Evolutionary conservation across 1,140 invertebrate genomes (phyloP).

Genomic region (Telenomus remus): DNA sequence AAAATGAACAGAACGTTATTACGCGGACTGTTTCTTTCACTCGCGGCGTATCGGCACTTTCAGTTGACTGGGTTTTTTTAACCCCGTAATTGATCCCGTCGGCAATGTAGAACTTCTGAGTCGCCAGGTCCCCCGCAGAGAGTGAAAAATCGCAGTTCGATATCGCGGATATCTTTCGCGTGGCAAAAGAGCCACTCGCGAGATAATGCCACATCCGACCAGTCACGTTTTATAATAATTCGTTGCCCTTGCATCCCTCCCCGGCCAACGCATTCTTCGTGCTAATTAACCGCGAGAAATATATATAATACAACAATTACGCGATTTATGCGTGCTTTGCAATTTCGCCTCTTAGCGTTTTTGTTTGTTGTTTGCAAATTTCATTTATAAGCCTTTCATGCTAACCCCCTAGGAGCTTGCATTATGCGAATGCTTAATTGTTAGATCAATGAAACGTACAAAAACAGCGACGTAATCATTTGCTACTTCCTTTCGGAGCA

Average conservation of each 20-base stretch:
- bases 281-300: conserved; percentile 57
- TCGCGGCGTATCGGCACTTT: conserved; percentile 25
- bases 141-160: conserved; percentile 60
- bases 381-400: too few species aligned
- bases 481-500: conserved; percentile 12
- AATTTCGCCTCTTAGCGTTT: too few species aligned
- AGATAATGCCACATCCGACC: conserved; percentile 60
- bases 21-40: conserved; percentile 33
- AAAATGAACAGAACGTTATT: conserved; percentile 38
- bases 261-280: conserved; percentile 38
- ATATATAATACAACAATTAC: conserved; percentile 32
- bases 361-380: too few species aligned
- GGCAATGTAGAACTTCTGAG: conserved; percentile 41
- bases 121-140: conserved; percentile 58
- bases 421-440: conserved; percentile 40
- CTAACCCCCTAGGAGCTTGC: too few species aligned
- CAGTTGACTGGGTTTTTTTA: conserved; percentile 39
- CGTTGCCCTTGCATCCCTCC: conserved; percentile 15
- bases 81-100: conserved; percentile 53
- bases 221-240: conserved; percentile 65
- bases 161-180: conserved; percentile 57
- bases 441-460: conserved; percentile 36
- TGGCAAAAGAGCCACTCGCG: conserved; percentile 39
- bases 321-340: conserved; percentile 20
- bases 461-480: conserved; percentile 28